Percentiles rank a stretch among this genome's conserved stretches.
phyloP scores from a whole-genome alignment of 2,113 vertebrate genomes.

The Pteronura brasiliensis region DNA sequence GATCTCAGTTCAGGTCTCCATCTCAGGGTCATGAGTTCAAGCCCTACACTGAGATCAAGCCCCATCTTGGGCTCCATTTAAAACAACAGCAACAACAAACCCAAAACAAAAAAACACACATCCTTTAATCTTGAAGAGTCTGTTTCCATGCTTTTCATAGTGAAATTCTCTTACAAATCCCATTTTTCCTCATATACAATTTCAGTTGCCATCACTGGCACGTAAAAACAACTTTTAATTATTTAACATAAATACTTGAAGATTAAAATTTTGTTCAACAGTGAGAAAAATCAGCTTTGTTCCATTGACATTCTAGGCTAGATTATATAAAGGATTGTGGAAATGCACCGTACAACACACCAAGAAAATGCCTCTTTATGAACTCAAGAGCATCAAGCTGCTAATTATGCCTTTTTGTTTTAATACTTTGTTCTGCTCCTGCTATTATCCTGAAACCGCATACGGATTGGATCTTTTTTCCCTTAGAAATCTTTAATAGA shows the following conservation, averaged over 20 bases:
- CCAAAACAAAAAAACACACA: not conserved
- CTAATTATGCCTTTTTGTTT: not conserved
- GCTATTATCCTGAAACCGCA: not conserved
- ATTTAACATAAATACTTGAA: not conserved
- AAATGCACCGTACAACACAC: not conserved
- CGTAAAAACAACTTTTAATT: not conserved
- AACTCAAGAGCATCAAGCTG: not conserved
- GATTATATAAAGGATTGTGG: not conserved
- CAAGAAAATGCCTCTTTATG: not conserved
- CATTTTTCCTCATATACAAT: not conserved
- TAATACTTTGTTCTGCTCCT: not conserved
- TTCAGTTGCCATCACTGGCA: not conserved
- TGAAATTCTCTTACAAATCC: not conserved
- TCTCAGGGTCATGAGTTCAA: not conserved
- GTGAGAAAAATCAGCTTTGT: not conserved
- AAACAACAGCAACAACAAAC: not conserved
- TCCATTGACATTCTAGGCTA: not conserved
- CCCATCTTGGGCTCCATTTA: not conserved
- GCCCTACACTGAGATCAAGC: not conserved
- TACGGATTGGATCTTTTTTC: not conserved
- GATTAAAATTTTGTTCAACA: not conserved
- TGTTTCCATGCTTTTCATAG: not conserved
- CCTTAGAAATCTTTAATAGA: not conserved
- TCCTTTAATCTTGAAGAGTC: not conserved
- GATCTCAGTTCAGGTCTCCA: not conserved